Conservation (phyloP, 2,797 vertebrate genomes). For the Dipus sagitta region DNA sequence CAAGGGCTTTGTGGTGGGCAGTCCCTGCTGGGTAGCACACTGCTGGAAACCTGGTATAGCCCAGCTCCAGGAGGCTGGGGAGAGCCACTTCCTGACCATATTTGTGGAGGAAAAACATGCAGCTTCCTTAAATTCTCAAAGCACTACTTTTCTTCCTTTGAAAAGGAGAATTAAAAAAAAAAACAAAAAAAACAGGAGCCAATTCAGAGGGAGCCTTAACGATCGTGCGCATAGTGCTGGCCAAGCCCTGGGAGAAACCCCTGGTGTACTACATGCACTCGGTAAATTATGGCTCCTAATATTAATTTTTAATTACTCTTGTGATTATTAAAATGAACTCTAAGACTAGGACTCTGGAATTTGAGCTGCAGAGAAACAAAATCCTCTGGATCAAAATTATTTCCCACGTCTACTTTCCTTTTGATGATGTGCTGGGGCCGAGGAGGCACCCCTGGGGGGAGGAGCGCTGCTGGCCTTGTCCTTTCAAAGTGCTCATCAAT, state of each 20-base stretch:
- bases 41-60: no score
- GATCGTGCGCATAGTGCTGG: accelerated
- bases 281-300: neutral
- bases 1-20: accelerated
- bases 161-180: neutral
- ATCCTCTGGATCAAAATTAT: neutral
- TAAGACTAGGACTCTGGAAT: neutral
- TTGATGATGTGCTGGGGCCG: neutral
- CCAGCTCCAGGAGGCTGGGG: neutral
- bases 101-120: neutral
- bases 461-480: neutral
- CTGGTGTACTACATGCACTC: neutral
- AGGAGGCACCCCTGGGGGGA: neutral
- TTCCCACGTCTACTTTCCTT: conserved; percentile 38
- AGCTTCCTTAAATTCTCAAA: neutral
- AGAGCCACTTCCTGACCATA: neutral
- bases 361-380: neutral
- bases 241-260: neutral
- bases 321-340: conserved; percentile 37
- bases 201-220: neutral
- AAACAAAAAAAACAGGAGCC: neutral
- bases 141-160: neutral
- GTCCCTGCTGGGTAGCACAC: neutral
- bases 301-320: conserved; percentile 50
- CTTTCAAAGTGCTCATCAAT: conserved; percentile 16